Evolutionary conservation across 2,113 vertebrate genomes (phyloP).

Genomic region (Hydropotes inermis): DNA sequence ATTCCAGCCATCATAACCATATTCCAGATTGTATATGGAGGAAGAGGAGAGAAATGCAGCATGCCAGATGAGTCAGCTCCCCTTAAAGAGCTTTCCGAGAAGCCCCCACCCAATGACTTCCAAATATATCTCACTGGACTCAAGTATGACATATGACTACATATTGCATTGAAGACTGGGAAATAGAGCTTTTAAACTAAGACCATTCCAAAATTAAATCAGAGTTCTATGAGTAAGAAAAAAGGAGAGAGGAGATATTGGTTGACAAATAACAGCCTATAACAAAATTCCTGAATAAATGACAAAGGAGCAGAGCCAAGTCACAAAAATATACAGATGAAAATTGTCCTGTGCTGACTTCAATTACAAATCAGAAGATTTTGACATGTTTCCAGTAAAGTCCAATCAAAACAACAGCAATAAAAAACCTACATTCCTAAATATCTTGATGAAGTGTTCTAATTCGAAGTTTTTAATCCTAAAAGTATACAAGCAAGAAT

Average conservation of each 20-base stretch:
- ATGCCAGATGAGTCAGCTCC: not conserved
- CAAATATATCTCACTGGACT: not conserved
- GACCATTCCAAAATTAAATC: not conserved
- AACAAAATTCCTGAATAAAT: not conserved
- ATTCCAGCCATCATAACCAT: not conserved
- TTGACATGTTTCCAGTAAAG: not conserved
- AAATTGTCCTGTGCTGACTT: not conserved
- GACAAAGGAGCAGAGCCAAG: not conserved
- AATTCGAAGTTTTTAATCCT: not conserved
- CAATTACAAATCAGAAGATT: not conserved
- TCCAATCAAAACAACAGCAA: not conserved
- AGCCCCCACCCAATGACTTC: not conserved
- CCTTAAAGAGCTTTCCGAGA: not conserved
- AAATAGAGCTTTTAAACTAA: conserved; percentile 3
- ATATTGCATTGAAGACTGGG: not conserved
- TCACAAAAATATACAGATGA: not conserved
- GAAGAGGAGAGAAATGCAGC: not conserved
- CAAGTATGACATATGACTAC: not conserved
- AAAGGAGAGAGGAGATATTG: not conserved
- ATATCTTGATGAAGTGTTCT: not conserved
- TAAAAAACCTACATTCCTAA: not conserved
- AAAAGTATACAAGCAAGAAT: not conserved
- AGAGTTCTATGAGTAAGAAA: not conserved
- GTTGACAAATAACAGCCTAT: not conserved
- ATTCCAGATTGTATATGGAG: not conserved